Evolutionary conservation across 2,888 invertebrate species (phyloP), one percentile per base, ranked within the genome.

Genomic region (Acrobasis consociella): DNA sequence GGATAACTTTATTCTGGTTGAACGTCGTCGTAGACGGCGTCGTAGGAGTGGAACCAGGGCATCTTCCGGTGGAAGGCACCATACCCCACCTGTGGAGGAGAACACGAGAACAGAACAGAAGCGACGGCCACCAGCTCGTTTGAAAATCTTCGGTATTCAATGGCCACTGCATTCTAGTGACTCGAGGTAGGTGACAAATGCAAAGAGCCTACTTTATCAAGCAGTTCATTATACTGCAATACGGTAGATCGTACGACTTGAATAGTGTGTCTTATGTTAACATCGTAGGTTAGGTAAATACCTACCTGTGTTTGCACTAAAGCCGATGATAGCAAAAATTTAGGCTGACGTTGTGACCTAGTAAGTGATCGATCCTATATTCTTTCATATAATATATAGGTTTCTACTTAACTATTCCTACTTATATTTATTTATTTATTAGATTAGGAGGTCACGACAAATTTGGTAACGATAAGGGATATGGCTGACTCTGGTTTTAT

Each of bases 151-250:
- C 68, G 93, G 93, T 10, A 93, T 93, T 70, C 93, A 93, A 82
- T 93, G 93, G 93, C 93, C 93, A 13, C 77, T 93, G 75, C 93
- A 93, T 76, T 91, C 93, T 64, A 89, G 90, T 75, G 93, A 93
- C 72, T 87, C 91, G 51, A 89, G 93, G 93, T 90, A 78, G 79
- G 75, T 64, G 63, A 69, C 67, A 55, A 69, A 67, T 53, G 59
- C n/a, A 64, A 69, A 69, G 69, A 69, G n/a, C n/a, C 73, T 69
- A 17, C 58, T 71, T 68, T 67, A 69, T 69, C 66, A 69, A 60
- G 60, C 37, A 52, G 58, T 70, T 69, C 67, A 71, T 65, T 72
- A 72, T 67, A 68, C 73, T 69, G 75, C 72, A 75, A 69, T 76
- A 78, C 75, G 72, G 22, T 3, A 22, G 75, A 71, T 75, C 74